Conservation (phyloP, 1,140 invertebrate genomes). For the Drusus annulatus region DNA sequence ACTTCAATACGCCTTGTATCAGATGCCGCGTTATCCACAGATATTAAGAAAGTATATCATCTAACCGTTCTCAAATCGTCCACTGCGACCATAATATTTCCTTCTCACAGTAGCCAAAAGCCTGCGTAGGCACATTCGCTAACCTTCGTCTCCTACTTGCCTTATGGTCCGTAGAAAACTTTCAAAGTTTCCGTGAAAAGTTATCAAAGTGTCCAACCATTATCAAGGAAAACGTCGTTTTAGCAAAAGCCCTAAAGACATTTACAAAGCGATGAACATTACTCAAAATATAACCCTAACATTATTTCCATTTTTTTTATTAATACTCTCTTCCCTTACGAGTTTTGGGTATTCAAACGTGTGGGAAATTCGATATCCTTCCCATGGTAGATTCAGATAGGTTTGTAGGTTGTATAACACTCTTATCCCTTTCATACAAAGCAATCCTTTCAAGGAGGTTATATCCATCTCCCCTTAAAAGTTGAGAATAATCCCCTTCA, state of each 20-base stretch:
- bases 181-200: conserved; percentile 1
- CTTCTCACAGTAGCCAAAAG: not conserved
- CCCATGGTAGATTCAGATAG: too few relatives aligned
- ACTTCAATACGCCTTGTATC: too few relatives aligned
- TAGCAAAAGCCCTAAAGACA: conserved; percentile 35
- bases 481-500: conserved; percentile 43
- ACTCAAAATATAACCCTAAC: conserved; percentile 37
- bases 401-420: conserved; percentile 14
- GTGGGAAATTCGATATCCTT: conserved; percentile 10
- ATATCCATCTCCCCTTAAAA: conserved; percentile 48
- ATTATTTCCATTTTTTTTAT: conserved; percentile 33
- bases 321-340: not conserved
- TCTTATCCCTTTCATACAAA: conserved; percentile 34
- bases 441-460: conserved; percentile 45
- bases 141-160: too few relatives aligned
- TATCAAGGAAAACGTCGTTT: conserved; percentile 28
- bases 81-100: too few relatives aligned
- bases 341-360: conserved; percentile 4
- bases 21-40: too few relatives aligned
- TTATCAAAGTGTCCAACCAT: conserved; percentile 21
- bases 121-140: too few relatives aligned
- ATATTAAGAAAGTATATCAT: too few relatives aligned
- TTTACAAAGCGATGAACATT: conserved; percentile 45
- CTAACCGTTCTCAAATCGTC: too few relatives aligned
- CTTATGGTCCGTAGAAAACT: not conserved